phyloP scores from a whole-genome alignment of 1,140 invertebrate species.

The Leptinotarsa defecta region DNA sequence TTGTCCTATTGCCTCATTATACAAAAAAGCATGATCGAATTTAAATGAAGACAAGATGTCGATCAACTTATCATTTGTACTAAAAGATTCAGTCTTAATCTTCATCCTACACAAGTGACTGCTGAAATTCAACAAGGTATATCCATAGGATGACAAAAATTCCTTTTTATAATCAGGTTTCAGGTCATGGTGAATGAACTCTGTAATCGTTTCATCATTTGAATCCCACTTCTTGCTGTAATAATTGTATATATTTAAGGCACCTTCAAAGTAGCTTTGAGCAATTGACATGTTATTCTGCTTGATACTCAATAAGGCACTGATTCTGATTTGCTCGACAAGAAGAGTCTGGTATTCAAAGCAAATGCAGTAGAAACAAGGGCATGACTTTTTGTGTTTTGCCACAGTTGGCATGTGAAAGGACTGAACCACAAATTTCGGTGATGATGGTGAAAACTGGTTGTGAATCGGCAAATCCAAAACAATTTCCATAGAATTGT shows the following conservation, averaged over 20 bases:
- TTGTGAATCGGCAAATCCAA: conserved; percentile 5
- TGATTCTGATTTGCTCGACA: conserved; percentile 15
- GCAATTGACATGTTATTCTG: conserved; percentile 15
- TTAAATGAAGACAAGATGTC: neutral
- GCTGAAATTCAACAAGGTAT: conserved; percentile 16
- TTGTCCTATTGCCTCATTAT: conserved; percentile 21
- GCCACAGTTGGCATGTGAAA: conserved; percentile 6
- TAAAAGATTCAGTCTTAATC: neutral
- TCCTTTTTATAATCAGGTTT: conserved; percentile 8
- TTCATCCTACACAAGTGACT: conserved; percentile 14
- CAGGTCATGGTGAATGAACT: conserved; percentile 5
- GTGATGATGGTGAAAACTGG: conserved; percentile 17
- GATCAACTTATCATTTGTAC: conserved; percentile 12
- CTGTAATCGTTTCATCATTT: neutral
- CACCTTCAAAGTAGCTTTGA: conserved; percentile 22
- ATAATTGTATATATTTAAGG: conserved; percentile 16
- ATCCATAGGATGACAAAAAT: conserved; percentile 25
- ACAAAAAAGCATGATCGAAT: conserved; percentile 10
- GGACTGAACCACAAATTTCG: conserved; percentile 10
- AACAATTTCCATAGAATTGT: conserved; percentile 8
- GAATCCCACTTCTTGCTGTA: conserved; percentile 2
- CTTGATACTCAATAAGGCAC: conserved; percentile 28
- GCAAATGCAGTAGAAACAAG: conserved; percentile 30
- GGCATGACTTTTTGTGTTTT: conserved; percentile 17
- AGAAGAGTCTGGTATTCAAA: conserved; percentile 21